phyloP scores from a whole-genome alignment of 2,797 vertebrate genomes.

The Spheniscus humboldti region DNA sequence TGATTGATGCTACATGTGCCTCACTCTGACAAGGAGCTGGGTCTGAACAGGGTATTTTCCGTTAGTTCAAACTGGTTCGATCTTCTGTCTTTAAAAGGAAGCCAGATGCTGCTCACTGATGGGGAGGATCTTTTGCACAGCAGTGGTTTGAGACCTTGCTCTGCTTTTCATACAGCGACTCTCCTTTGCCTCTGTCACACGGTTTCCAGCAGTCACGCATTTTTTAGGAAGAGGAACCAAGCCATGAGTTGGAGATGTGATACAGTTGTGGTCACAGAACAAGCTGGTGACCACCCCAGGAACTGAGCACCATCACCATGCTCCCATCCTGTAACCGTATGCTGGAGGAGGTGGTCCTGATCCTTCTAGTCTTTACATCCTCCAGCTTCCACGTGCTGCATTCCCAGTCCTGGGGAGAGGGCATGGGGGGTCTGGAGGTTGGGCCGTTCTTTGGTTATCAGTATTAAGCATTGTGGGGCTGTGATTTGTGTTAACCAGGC shows the following conservation, averaged over 20 bases:
- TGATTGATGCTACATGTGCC: not conserved
- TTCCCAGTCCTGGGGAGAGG: not conserved
- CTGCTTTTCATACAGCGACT: not conserved
- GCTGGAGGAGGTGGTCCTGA: not conserved
- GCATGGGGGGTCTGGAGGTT: not conserved
- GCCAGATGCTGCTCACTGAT: not conserved
- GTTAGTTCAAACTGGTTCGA: not conserved
- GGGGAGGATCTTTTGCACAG: not conserved
- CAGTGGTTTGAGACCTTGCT: not conserved
- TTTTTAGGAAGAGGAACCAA: not conserved
- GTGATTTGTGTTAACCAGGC: not conserved
- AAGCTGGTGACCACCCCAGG: not conserved
- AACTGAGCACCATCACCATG: not conserved
- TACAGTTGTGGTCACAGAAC: not conserved
- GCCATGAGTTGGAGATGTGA: not conserved
- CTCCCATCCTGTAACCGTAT: not conserved
- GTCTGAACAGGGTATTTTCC: not conserved
- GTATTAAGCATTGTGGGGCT: not conserved
- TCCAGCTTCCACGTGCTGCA: accelerated
- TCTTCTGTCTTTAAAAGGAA: not conserved
- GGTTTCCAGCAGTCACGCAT: not conserved
- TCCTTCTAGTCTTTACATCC: not conserved
- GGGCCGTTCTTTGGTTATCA: not conserved
- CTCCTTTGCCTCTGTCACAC: not conserved
- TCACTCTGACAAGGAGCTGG: not conserved